These are phyloP conservation scores for Sebastes hubbsi DNA, from an alignment of 2,797 vertebrate species.

Conservation along the genomic window DNA sequence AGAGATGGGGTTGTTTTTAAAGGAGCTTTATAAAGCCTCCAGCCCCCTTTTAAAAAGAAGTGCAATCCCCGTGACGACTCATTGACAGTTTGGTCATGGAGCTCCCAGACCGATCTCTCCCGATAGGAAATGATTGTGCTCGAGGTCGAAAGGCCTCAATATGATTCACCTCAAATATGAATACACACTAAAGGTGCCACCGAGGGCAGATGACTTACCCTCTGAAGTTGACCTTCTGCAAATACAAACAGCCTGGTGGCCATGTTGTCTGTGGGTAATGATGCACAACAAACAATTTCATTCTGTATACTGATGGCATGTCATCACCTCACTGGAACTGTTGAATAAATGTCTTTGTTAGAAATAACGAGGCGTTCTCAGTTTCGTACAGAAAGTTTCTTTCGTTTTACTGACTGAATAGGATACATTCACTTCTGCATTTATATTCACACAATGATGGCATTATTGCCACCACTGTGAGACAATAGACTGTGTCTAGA, in stretches of 20 bases:
- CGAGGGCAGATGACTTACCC: not conserved
- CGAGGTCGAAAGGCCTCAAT: slow-evolving; percentile 1
- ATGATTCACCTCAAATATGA: slow-evolving; percentile 11
- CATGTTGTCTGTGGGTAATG: slow-evolving; percentile 41
- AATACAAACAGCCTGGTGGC: slow-evolving; percentile 2
- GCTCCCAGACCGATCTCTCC: not conserved
- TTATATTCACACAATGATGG: not conserved
- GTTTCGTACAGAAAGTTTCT: not conserved
- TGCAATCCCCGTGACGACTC: not conserved
- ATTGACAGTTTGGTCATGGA: not conserved
- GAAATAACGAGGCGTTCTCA: slow-evolving; percentile 1
- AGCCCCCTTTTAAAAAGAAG: not conserved
- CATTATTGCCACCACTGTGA: not conserved
- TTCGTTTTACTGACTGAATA: not conserved
- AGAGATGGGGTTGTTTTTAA: not conserved
- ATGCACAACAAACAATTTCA: slow-evolving; percentile 21
- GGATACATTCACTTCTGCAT: not conserved
- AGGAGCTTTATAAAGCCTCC: not conserved
- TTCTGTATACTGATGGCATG: slow-evolving; percentile 28
- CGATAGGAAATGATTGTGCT: slow-evolving; percentile 10
- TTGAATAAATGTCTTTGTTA: not conserved
- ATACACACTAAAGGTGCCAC: not conserved
- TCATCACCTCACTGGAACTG: not conserved
- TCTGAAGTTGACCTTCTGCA: not conserved
- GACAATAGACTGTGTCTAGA: not conserved